These are phyloP conservation scores for Synchiropus splendidus DNA, from an alignment of 2,113 vertebrate species.

Conservation along the genomic window DNA sequence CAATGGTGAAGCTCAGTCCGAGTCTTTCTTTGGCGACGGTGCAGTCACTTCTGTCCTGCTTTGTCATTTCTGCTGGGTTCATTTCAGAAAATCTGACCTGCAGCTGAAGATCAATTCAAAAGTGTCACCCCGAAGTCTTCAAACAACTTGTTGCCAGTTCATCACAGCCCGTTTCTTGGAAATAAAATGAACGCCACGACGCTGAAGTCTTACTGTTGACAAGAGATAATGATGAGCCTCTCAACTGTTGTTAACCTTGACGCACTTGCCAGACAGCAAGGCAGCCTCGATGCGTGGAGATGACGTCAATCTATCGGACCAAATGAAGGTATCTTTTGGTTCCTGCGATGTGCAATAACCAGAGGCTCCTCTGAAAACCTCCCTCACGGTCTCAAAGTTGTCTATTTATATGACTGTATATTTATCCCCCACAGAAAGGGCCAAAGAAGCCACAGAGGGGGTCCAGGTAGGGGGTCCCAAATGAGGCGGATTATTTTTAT, in stretches of 20 bases:
- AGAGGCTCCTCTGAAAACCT: conserved; percentile 2
- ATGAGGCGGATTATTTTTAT: conserved; percentile 67
- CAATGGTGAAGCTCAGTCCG: conserved; percentile 73
- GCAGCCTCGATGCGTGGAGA: conserved; percentile 39
- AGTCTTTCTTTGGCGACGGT: conserved; percentile 16
- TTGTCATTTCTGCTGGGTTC: conserved; percentile 41
- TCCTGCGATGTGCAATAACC: conserved; percentile 1
- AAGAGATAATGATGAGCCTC: conserved; percentile 58
- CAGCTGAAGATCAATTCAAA: conserved; percentile 16
- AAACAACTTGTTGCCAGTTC: conserved; percentile 3
- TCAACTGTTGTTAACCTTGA: conserved; percentile 57
- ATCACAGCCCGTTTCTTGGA: conserved; percentile 7
- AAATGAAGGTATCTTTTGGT: conserved; percentile 7
- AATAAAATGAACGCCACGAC: conserved; percentile 5
- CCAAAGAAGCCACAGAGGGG: conserved; percentile 51
- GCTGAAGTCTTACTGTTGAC: conserved; percentile 39
- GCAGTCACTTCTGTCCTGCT: conserved; percentile 44
- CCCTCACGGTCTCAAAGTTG: conserved; percentile 21
- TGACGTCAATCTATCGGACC: conserved; percentile 39
- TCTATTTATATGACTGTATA: conserved; percentile 56
- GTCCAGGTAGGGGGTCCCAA: conserved; percentile 59
- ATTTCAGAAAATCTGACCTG: conserved; percentile 18
- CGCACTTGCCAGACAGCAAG: conserved; percentile 25
- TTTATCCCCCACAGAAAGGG: conserved; percentile 56
- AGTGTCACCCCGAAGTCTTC: neutral